phyloP scores from a whole-genome alignment of 2,888 invertebrate species.

The Leucophenga montana region DNA sequence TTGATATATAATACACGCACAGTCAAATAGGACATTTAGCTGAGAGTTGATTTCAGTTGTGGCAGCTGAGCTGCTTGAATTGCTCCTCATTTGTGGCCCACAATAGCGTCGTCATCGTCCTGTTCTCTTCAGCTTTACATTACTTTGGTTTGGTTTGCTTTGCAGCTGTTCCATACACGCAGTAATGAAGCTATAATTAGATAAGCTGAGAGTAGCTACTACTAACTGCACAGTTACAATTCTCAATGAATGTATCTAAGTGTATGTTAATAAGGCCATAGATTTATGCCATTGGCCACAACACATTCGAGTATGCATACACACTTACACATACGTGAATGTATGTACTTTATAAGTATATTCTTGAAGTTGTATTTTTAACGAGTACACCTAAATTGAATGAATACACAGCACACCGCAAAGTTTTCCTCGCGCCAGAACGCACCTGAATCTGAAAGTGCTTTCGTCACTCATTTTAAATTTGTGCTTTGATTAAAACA shows the following conservation, averaged over 20 bases:
- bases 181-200: slow-evolving; percentile 66
- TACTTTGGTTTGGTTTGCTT: slow-evolving; percentile 32
- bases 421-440: too few species aligned
- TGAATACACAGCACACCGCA: too few species aligned
- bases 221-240: slow-evolving; percentile 23
- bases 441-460: too few species aligned
- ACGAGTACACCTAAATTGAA: slow-evolving; percentile 11
- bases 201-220: slow-evolving; percentile 48
- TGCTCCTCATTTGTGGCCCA: slow-evolving; percentile 39
- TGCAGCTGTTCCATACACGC: slow-evolving; percentile 38
- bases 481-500: too few species aligned
- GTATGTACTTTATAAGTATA: too few species aligned
- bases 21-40: background rate
- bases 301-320: too few species aligned
- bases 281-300: slow-evolving; percentile 7
- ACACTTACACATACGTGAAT: too few species aligned
- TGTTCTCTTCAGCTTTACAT: background rate
- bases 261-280: background rate
- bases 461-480: too few species aligned
- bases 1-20: too few species aligned
- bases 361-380: slow-evolving; percentile 3
- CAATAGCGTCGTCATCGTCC: slow-evolving; percentile 14
- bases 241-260: background rate
- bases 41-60: background rate
- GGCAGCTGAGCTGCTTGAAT: slow-evolving; percentile 33